These are phyloP conservation scores for Coptodon rendalli DNA, from an alignment of 2,113 vertebrate genomes.

Conservation along the genomic window DNA sequence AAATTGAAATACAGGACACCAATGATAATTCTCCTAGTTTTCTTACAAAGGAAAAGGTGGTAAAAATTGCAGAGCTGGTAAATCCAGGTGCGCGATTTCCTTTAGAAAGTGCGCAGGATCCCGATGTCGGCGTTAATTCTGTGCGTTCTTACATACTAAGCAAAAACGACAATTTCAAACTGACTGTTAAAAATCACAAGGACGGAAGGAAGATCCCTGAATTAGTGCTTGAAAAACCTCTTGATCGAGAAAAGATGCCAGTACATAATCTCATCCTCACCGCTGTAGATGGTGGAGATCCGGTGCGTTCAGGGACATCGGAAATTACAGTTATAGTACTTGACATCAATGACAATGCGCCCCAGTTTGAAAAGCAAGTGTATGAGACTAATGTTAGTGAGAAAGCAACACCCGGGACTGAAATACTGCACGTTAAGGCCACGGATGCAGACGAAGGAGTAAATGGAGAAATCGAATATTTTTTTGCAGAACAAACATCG, in stretches of 20 bases:
- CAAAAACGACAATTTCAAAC: slow-evolving; percentile 66
- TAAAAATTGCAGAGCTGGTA: slow-evolving; percentile 74
- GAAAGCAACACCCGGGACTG: slow-evolving; percentile 63
- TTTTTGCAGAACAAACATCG: slow-evolving; percentile 59
- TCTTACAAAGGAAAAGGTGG: slow-evolving; percentile 60
- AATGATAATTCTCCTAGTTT: slow-evolving; percentile 81
- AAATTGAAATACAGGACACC: slow-evolving; percentile 80
- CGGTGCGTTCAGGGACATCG: slow-evolving; percentile 63
- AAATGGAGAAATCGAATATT: slow-evolving; percentile 68
- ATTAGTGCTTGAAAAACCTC: slow-evolving; percentile 64
- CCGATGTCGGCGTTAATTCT: slow-evolving; percentile 67
- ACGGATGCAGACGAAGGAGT: slow-evolving; percentile 66
- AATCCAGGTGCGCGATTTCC: slow-evolving; percentile 71
- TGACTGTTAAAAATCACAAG: slow-evolving; percentile 63
- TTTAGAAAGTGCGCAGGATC: slow-evolving; percentile 68
- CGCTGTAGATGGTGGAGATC: slow-evolving; percentile 69
- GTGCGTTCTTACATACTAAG: slow-evolving; percentile 63
- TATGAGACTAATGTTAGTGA: slow-evolving; percentile 81
- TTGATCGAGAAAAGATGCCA: slow-evolving; percentile 71
- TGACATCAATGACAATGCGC: slow-evolving; percentile 88
- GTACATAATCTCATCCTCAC: slow-evolving; percentile 75
- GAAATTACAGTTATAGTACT: slow-evolving; percentile 61
- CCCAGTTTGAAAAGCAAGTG: slow-evolving; percentile 74
- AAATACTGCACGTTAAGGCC: slow-evolving; percentile 74
- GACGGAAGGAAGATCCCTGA: slow-evolving; percentile 68